Conservation (phyloP, 53 echinoderm and acorn worm genomes). For the Antedon mediterranea region DNA sequence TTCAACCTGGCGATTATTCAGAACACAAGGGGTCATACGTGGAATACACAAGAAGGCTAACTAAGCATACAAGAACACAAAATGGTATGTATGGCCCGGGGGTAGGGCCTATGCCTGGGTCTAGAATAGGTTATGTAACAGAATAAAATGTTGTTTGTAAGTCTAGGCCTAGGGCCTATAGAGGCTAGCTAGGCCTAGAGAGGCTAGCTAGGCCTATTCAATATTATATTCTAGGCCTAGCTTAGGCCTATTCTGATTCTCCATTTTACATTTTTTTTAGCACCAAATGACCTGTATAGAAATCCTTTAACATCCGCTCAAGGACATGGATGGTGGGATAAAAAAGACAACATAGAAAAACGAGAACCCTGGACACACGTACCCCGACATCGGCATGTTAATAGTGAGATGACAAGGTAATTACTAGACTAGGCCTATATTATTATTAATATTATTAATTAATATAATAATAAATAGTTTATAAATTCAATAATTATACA, state of each 20-base stretch:
- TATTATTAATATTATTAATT: no score
- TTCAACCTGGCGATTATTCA: conserved; percentile 52
- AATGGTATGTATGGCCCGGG: conserved; percentile 46
- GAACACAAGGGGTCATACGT: conserved; percentile 85
- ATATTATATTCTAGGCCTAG: no score
- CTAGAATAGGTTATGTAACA: no score
- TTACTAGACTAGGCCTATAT: no score
- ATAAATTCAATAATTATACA: background rate
- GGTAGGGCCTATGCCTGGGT: no score
- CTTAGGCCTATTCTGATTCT: no score
- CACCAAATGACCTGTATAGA: conserved; percentile 37
- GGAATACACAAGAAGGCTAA: conserved; percentile 77
- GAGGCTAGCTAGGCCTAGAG: no score
- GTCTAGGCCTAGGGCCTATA: no score
- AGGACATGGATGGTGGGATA: conserved; percentile 61
- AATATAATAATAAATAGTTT: conserved; percentile 1
- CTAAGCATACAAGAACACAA: conserved; percentile 66
- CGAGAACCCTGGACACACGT: conserved; percentile 85
- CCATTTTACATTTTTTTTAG: conserved; percentile 14
- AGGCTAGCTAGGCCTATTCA: no score
- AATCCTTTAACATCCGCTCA: conserved; percentile 24
- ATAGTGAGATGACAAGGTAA: conserved; percentile 99
- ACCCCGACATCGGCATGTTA: conserved; percentile 66
- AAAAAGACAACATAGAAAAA: conserved; percentile 43
- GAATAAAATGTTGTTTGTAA: no score